Conservation (phyloP, 1,140 invertebrate species). For the Drosophila pseudoananassae region DNA sequence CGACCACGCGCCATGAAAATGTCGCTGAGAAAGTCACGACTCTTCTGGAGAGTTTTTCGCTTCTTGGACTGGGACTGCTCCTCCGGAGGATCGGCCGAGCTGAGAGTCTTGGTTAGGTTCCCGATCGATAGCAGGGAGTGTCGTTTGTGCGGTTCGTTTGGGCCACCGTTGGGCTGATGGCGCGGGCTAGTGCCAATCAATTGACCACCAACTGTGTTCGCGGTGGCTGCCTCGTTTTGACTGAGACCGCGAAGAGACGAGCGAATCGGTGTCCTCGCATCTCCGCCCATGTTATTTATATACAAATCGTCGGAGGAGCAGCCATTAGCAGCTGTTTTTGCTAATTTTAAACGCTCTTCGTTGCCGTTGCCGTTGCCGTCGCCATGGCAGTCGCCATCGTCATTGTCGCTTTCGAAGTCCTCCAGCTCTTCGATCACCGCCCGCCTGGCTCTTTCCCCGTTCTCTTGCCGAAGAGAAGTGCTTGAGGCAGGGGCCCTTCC, state of each 20-base stretch:
- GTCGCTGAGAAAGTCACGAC: constrained; percentile 76
- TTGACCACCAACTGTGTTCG: constrained; percentile 47
- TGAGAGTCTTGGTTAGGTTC: constrained; percentile 1
- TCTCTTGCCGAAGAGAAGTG: constrained; percentile 23
- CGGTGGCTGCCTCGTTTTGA: constrained; percentile 76
- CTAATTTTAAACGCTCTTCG: constrained; percentile 75
- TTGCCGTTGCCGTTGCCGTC: constrained; percentile 28
- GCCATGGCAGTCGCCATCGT: constrained; percentile 6
- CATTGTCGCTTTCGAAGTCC: constrained; percentile 64
- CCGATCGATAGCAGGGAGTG: constrained; percentile 61
- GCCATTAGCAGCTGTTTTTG: constrained; percentile 80
- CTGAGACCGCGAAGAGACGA: constrained; percentile 54
- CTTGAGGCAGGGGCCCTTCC: constrained; percentile 17
- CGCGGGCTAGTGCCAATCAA: constrained; percentile 59
- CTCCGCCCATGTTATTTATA: constrained; percentile 74
- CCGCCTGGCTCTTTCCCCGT: constrained; percentile 40
- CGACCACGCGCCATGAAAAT: constrained; percentile 84
- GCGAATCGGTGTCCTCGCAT: constrained; percentile 37
- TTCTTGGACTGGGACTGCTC: background rate
- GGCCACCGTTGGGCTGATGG: constrained; percentile 52
- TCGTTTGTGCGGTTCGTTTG: constrained; percentile 53
- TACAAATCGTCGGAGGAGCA: constrained; percentile 69
- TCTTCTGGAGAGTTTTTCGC: constrained; percentile 62
- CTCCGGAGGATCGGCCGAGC: background rate
- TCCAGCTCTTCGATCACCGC: constrained; percentile 78